These are phyloP conservation scores for Taxidea taxus DNA, from an alignment of 2,113 vertebrate species.

Conservation along the genomic window DNA sequence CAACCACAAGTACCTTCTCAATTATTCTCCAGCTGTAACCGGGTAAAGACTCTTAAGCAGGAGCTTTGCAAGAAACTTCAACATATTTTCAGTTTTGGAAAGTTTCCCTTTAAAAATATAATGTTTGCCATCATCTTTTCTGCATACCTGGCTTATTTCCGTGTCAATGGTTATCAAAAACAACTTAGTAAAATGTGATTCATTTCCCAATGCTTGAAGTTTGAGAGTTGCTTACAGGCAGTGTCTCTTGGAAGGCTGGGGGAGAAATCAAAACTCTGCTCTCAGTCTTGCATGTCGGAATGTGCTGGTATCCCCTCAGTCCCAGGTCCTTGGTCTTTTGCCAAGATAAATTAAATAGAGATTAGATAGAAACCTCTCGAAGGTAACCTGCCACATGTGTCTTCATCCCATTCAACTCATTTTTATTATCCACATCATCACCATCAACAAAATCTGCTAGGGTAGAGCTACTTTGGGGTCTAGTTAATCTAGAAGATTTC, in stretches of 20 bases:
- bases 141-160: neutral
- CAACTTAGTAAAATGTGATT: neutral
- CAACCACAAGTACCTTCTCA: neutral
- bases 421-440: neutral
- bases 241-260: neutral
- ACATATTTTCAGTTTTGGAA: neutral
- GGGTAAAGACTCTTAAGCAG: neutral
- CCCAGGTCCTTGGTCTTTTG: neutral
- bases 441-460: neutral
- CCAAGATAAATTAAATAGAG: neutral
- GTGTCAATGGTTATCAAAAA: neutral
- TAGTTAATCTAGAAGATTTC: neutral
- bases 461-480: neutral
- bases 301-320: neutral
- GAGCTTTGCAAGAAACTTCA: neutral
- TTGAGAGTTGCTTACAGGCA: neutral
- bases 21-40: neutral
- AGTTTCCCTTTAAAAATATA: neutral
- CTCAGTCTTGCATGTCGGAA: fast-evolving
- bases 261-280: neutral
- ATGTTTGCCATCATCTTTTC: neutral
- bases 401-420: neutral
- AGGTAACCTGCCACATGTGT: neutral
- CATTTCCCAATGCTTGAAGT: neutral
- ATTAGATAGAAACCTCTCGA: too few species aligned